Base-by-base conservation (phyloP, 2,113 vertebrate species). In the Labeo catla region DNA sequence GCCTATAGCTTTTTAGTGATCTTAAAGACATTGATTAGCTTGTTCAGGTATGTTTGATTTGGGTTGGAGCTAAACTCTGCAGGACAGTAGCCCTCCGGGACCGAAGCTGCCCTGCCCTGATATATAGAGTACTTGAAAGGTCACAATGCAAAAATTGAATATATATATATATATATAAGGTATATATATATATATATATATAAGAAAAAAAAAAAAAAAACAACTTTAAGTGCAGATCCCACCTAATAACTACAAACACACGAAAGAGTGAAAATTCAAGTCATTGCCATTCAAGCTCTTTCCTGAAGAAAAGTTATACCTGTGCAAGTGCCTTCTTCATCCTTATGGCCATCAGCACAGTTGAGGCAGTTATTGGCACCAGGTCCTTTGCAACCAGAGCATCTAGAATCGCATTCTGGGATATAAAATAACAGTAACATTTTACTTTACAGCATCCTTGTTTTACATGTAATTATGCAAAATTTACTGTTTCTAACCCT, bases 361-460 rank as follows among this genome's bases (percentile, higher is more conserved):
- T 90, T 89, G 8, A 92, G 92, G 73, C 98, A 98, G 19, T 91
- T 87, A 15, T 92, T 93, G 2, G 97, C 93, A 4, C 98, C 97
- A 59, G 94, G 91, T 15, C 95, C 97, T 0, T 93, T 95, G 92
- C 98, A 99, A 59, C 95, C 95, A 0, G 92, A 16, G 45, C 98
- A 99, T 36, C 93, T 95, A 23, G 84, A 52, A 85, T 99, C 96
- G 89, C 98, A 99, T 1, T 91, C 98, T 99, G 85, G 68, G 45
- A 84, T 54, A 63, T 23, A 15, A 43, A 72, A 45, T 45, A 72
- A n/a, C 43, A 72, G 4, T n/a, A 45, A 73, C 70, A 45, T 3
- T 61, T n/a, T 36, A 68, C 36, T 36, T 57, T 19, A 54, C 52
- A 57, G 16, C 2, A 15, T 19, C 54, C 15, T 6, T 57, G 16